Conservation (phyloP, 2,888 invertebrate species). For the Himalopsyche japonica region DNA sequence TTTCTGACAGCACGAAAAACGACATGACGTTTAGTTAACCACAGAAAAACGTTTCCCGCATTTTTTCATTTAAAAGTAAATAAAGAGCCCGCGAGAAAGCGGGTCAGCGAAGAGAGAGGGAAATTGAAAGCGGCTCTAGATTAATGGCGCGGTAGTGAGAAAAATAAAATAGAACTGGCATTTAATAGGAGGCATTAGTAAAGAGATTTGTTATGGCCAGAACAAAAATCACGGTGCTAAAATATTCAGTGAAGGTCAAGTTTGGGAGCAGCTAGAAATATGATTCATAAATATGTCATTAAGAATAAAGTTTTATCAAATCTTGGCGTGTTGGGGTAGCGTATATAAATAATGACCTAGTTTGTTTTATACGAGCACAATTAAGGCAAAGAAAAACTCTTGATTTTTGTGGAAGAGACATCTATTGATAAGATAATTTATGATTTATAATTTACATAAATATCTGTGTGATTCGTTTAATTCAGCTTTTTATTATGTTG, state of each 20-base stretch:
- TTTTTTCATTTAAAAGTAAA: slow-evolving; percentile 22
- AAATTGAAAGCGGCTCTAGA: background rate
- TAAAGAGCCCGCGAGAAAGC: slow-evolving; percentile 8
- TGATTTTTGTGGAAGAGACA: too few relatives aligned
- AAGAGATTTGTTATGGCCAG: background rate
- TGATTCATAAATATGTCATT: too few relatives aligned
- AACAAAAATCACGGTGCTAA: background rate
- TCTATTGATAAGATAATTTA: too few relatives aligned
- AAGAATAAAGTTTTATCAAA: too few relatives aligned
- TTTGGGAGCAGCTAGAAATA: background rate
- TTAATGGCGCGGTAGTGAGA: background rate
- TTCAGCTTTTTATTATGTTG: too few relatives aligned
- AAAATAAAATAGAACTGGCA: background rate
- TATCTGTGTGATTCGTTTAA: too few relatives aligned
- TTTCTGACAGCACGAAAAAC: background rate
- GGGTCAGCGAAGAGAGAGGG: background rate
- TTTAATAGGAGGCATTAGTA: background rate
- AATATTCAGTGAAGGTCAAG: background rate
- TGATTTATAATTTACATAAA: too few relatives aligned
- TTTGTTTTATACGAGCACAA: too few relatives aligned
- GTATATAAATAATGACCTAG: too few relatives aligned
- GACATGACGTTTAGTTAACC: background rate
- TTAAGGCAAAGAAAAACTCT: too few relatives aligned
- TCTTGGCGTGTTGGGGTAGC: too few relatives aligned
- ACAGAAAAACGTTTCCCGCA: background rate